Conservation (phyloP, 2,113 vertebrate genomes). For the Struthidea cinerea region DNA sequence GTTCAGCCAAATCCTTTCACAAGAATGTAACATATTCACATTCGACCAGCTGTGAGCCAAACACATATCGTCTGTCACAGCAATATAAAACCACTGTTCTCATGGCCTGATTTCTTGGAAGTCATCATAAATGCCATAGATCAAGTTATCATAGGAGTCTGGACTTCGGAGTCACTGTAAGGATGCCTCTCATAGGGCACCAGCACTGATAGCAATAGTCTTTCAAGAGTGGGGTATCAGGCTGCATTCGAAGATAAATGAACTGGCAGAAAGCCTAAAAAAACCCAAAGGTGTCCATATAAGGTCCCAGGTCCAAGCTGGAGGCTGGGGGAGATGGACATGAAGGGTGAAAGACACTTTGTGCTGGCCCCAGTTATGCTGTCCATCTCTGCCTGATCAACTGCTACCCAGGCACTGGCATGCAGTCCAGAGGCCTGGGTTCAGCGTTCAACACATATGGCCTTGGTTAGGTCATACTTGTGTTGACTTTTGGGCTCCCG, state of each 20-base stretch:
- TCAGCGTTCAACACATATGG: neutral
- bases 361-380: neutral
- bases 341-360: neutral
- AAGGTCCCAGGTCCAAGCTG: neutral
- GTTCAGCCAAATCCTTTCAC: neutral
- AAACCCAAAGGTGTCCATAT: neutral
- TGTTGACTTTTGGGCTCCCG: neutral
- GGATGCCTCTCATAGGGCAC: neutral
- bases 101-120: constrained; percentile 11
- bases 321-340: neutral
- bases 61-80: constrained; percentile 1
- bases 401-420: neutral
- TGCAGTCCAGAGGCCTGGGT: neutral
- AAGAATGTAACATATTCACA: neutral
- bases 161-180: neutral
- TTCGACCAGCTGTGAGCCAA: neutral
- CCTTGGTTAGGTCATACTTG: neutral
- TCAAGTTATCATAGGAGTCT: neutral
- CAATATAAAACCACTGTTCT: constrained; percentile 13
- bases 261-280: neutral
- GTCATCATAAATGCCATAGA: neutral
- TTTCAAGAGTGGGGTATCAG: neutral
- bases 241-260: neutral
- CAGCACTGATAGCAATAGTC: neutral
- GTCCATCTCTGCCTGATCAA: neutral